Base-by-base conservation (phyloP, 2,888 invertebrate genomes). In the Ypsolopha sequella region DNA sequence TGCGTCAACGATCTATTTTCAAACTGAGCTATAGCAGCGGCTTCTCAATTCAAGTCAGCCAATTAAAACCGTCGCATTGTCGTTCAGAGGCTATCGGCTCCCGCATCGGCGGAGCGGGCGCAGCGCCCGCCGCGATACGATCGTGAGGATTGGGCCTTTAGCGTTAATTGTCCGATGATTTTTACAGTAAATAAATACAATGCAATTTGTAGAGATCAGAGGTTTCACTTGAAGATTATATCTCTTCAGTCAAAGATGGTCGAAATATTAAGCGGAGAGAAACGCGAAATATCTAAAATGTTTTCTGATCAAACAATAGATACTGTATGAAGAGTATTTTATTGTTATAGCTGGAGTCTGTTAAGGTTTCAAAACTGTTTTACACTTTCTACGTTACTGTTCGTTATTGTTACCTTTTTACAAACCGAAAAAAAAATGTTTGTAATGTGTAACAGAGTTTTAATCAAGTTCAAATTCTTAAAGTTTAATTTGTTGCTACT, bases 131-230 rank as follows among this genome's bases (percentile, higher is more conserved):
- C n/a, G 52, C 57, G 56, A 58, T 60, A 54, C 54, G 61, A 64
- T 61, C 64, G 53, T 53, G 39, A 46, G 46, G 34, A 46, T 14
- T 47, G 47, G 9, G 58, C 67, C 66, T 65, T 64, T 63, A 64
- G 62, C 65, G 64, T 70, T 73, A 73, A 76, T 76, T 69, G 69
- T 66, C 56, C 62, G 62, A 60, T 72, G 71, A 77, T 72, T 75
- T 80, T 76, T 71, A 67, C 64, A 66, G 65, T 68, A 73, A 73
- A 72, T 70, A 73, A 68, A 73, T 47, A 36, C 68, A 66, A 66
- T 62, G 66, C 73, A 80, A 76, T 79, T 79, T 71, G 76, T 76
- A 73, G 71, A 68, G 68, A 68, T 69, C 70, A 24, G 24, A 24
- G 24, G 67, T 60, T 68, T 66, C 13, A 6, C 43, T 14, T 43